Percentiles rank a stretch among this genome's conserved stretches.
Conservation (phyloP, 1,140 invertebrate species). For the Scaptomyza pallida region DNA sequence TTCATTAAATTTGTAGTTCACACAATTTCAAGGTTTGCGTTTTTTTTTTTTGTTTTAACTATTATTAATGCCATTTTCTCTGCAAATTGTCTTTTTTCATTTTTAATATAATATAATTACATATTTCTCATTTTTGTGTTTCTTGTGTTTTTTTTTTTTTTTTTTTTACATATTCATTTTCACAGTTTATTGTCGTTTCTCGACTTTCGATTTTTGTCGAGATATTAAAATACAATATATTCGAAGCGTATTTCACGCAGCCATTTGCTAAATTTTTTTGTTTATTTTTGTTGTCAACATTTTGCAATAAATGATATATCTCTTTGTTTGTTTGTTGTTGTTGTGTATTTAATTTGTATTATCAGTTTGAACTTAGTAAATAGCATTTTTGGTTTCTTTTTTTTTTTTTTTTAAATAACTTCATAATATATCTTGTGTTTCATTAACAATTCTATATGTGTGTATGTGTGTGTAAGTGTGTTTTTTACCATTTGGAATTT, state of each 20-base stretch:
- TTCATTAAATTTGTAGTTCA: slow-evolving; percentile 75
- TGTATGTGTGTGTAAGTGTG: slow-evolving; percentile 29
- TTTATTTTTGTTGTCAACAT: slow-evolving; percentile 52
- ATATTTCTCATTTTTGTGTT: slow-evolving; percentile 45
- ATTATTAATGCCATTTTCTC: slow-evolving; percentile 61
- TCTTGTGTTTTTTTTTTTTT: slow-evolving; percentile 49
- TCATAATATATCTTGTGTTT: slow-evolving; percentile 72
- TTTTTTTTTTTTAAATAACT: slow-evolving; percentile 63
- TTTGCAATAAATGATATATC: slow-evolving; percentile 77
- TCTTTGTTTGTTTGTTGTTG: slow-evolving; percentile 58
- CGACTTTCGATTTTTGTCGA: slow-evolving; percentile 83
- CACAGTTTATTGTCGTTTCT: slow-evolving; percentile 84
- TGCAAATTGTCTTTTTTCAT: slow-evolving; percentile 48
- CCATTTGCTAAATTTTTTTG: slow-evolving; percentile 44
- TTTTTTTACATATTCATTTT: slow-evolving; percentile 81
- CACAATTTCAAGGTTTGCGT: slow-evolving; percentile 71
- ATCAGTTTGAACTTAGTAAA: slow-evolving; percentile 69
- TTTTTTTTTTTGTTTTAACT: slow-evolving; percentile 31
- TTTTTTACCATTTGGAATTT: slow-evolving; percentile 44
- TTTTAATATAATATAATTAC: slow-evolving; percentile 75
- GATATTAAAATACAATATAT: slow-evolving; percentile 83
- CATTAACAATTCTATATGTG: slow-evolving; percentile 68
- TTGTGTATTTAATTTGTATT: slow-evolving; percentile 65
- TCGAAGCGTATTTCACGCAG: slow-evolving; percentile 54
- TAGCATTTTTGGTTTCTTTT: slow-evolving; percentile 54